Conservation (phyloP, 2,888 invertebrate genomes). For the Acrobasis consociella region DNA sequence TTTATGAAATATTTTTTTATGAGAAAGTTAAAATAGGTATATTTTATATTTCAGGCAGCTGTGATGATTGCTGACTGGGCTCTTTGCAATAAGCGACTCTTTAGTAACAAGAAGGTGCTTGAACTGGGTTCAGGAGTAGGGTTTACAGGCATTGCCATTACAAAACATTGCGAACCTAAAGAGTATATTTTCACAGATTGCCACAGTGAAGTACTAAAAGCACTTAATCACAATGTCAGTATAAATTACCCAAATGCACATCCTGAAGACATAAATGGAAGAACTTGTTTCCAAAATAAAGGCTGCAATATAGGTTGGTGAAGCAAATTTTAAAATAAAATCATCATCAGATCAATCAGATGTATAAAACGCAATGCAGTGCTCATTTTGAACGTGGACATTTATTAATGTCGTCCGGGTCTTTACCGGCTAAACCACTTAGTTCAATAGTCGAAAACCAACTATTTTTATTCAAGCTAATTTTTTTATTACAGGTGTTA, state of each 20-base stretch:
- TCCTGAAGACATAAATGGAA: constrained; percentile 29
- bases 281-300: constrained; percentile 37
- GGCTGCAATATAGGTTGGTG: constrained; percentile 46
- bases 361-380: no score
- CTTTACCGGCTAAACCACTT: no score
- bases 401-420: no score
- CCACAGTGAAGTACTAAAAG: constrained; percentile 85
- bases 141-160: constrained; percentile 85
- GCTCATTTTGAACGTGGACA: no score
- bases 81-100: constrained; percentile 73
- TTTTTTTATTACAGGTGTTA: constrained; percentile 50
- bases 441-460: no score
- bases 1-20: neutral
- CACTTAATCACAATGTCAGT: constrained; percentile 84
- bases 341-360: no score
- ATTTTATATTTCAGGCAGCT: constrained; percentile 82
- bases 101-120: constrained; percentile 82
- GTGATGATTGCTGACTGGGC: constrained; percentile 88
- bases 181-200: constrained; percentile 86
- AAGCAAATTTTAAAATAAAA: constrained; percentile 1
- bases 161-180: constrained; percentile 78
- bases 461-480: constrained; percentile 3
- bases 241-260: constrained; percentile 76
- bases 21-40: neutral
- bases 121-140: constrained; percentile 92